Evolutionary conservation across 2,113 vertebrate genomes (phyloP).

Genomic region (Sapayoa aenigma): DNA sequence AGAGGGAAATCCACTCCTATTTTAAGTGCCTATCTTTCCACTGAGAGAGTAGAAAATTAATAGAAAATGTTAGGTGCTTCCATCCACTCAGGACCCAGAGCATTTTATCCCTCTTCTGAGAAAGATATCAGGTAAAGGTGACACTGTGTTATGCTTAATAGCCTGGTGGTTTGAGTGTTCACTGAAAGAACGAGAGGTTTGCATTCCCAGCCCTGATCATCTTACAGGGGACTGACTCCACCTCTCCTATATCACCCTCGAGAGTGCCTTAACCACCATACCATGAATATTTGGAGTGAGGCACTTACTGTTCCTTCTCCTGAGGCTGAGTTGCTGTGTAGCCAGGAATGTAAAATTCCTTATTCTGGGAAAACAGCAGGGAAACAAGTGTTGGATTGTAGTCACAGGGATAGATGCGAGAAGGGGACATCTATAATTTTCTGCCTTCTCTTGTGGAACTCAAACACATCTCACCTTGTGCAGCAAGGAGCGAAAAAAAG

Average conservation of each 20-base stretch:
- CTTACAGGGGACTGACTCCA: slow-evolving; percentile 26
- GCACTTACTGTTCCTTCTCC: background rate
- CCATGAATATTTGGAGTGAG: background rate
- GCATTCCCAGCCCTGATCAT: background rate
- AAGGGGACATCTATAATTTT: background rate
- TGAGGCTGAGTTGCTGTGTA: background rate
- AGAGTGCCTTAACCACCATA: background rate
- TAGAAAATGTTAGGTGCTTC: slow-evolving; percentile 15
- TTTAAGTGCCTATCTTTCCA: background rate
- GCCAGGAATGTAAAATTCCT: slow-evolving; percentile 26
- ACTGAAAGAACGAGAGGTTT: slow-evolving; percentile 14
- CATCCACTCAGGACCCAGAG: background rate
- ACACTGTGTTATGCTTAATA: slow-evolving; percentile 27
- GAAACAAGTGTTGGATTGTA: background rate
- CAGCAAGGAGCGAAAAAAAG: accelerated
- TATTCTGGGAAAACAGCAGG: background rate
- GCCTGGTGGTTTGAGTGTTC: slow-evolving; percentile 36
- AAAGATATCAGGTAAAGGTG: slow-evolving; percentile 39
- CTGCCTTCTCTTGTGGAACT: background rate
- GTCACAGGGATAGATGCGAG: background rate
- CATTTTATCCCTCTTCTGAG: slow-evolving; percentile 12
- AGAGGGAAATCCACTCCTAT: background rate
- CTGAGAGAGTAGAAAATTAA: slow-evolving; percentile 23
- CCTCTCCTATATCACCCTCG: background rate
- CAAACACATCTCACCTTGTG: background rate